phyloP scores from a whole-genome alignment of 2,797 vertebrate genomes.

The Leptodactylus fallax region DNA sequence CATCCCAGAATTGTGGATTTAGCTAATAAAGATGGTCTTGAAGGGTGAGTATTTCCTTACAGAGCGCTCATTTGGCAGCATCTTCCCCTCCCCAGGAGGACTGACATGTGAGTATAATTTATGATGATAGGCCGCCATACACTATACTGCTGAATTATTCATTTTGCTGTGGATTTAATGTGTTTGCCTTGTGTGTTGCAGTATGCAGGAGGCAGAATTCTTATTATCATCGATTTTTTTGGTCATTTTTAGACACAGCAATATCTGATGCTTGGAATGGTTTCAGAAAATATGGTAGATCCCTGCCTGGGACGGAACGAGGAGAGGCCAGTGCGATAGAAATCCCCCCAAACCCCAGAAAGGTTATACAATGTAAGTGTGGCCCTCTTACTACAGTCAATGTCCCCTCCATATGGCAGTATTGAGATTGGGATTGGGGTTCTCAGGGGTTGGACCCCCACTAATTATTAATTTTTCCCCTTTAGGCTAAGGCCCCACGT shows the following conservation, averaged over 20 bases:
- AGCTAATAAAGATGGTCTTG: too few species aligned
- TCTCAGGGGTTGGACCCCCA: too few species aligned
- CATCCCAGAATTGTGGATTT: background rate
- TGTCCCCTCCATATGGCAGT: too few species aligned
- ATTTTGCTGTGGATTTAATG: conserved; percentile 25
- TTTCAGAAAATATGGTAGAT: background rate
- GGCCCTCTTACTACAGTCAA: too few species aligned
- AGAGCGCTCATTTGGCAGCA: background rate
- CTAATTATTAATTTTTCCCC: too few species aligned
- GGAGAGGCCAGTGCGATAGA: background rate
- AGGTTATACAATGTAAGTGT: too few species aligned
- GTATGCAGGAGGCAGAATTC: background rate
- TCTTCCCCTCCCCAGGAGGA: conserved; percentile 11
- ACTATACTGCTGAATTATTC: conserved; percentile 24
- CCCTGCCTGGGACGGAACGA: background rate
- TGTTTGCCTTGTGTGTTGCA: conserved; percentile 6
- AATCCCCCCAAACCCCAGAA: background rate
- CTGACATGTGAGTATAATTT: conserved; percentile 38
- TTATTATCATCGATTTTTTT: background rate
- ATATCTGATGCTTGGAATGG: background rate
- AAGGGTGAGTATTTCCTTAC: background rate
- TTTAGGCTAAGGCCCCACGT: too few species aligned
- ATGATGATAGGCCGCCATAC: conserved; percentile 2
- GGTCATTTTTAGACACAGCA: background rate
- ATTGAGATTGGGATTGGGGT: too few species aligned